Conservation (phyloP, 2,113 vertebrate species). For the Cacatua alba region DNA sequence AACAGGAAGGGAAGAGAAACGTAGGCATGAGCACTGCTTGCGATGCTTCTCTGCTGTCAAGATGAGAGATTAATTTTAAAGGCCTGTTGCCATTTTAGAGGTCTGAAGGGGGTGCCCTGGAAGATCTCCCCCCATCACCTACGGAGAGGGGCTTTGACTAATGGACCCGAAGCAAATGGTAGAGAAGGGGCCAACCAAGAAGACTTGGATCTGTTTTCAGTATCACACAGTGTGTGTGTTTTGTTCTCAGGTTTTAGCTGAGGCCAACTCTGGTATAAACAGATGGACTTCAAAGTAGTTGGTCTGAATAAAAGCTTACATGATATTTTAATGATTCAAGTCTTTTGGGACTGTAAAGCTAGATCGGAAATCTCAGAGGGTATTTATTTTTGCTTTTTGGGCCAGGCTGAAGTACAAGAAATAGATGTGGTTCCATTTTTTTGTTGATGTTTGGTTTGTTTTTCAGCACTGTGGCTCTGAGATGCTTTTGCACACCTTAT, state of each 20-base stretch:
- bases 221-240: slow-evolving; percentile 42
- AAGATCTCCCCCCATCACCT: neutral
- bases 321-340: slow-evolving; percentile 48
- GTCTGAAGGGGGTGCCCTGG: neutral
- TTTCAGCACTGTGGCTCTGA: neutral
- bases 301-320: slow-evolving; percentile 57
- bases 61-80: neutral
- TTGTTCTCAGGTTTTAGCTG: slow-evolving; percentile 50
- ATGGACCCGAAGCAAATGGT: neutral
- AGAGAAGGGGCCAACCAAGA: neutral
- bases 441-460: neutral
- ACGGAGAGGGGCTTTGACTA: neutral
- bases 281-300: slow-evolving; percentile 65
- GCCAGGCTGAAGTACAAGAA: neutral
- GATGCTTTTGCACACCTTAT: neutral
- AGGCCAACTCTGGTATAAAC: slow-evolving; percentile 39
- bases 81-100: neutral
- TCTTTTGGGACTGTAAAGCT: slow-evolving; percentile 37
- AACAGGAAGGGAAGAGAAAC: neutral
- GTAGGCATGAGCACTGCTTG: accelerated
- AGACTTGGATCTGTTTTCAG: slow-evolving; percentile 32
- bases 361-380: slow-evolving; percentile 14
- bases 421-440: neutral
- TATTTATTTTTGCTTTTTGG: slow-evolving; percentile 40
- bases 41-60: accelerated